Percentiles rank a stretch among this genome's conserved stretches.
Conservation (phyloP, 2,797 vertebrate species). For the Poliocrania exsul region DNA sequence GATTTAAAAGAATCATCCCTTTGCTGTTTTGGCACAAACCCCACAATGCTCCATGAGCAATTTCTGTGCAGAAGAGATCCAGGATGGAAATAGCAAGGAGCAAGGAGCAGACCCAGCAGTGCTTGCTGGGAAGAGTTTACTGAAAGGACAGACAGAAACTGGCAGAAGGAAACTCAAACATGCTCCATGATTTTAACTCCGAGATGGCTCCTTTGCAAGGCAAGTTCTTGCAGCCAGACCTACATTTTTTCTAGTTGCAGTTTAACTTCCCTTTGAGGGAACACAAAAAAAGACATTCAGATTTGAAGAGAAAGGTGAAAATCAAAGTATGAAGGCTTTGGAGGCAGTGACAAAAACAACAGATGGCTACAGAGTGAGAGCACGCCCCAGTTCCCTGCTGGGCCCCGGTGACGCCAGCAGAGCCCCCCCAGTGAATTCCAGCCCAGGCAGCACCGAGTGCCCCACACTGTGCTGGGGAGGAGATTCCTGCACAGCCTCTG, state of each 20-base stretch:
- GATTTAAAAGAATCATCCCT: neutral
- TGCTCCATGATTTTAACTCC: neutral
- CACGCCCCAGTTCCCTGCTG: constrained; percentile 38
- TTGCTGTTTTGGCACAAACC: neutral
- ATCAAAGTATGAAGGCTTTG: neutral
- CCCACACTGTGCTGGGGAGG: neutral
- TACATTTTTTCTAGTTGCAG: neutral
- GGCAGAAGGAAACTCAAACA: neutral
- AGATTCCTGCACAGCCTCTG: neutral
- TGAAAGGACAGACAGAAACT: neutral
- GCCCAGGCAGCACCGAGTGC: accelerated
- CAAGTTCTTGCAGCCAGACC: neutral
- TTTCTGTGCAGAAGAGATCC: neutral
- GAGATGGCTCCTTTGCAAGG: accelerated
- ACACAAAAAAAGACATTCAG: neutral
- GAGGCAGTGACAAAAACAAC: neutral
- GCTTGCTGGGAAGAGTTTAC: neutral
- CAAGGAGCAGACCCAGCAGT: accelerated
- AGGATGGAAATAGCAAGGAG: neutral
- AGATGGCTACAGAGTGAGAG: constrained; percentile 43
- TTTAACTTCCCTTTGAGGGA: neutral
- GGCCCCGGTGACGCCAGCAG: neutral
- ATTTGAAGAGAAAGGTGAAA: neutral
- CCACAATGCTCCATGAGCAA: neutral
- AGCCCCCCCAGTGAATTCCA: neutral